Percentiles rank a stretch among this genome's conserved stretches.
phyloP scores from a whole-genome alignment of 2,888 invertebrate species.

The Xestia rhomboidea region DNA sequence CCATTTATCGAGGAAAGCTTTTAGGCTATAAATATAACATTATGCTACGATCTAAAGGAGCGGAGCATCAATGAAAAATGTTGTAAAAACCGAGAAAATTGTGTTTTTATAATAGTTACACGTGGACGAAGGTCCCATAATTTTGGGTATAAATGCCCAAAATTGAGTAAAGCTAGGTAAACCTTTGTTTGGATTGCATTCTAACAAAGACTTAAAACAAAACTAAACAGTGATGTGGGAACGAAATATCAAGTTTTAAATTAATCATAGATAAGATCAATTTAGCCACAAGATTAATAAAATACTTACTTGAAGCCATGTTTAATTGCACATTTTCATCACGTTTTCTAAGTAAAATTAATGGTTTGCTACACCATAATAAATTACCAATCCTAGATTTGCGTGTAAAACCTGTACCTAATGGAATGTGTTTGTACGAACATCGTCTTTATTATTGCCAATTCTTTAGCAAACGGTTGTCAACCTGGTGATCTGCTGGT shows the following conservation, averaged over 20 bases:
- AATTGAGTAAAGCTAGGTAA: no score
- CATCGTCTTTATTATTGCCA: slow-evolving; percentile 6
- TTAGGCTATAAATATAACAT: no score
- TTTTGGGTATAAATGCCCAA: no score
- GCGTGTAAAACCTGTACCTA: slow-evolving; percentile 29
- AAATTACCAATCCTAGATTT: slow-evolving; percentile 26
- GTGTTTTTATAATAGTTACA: no score
- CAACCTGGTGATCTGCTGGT: slow-evolving; percentile 19
- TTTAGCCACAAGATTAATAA: neutral
- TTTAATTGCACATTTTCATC: slow-evolving; percentile 22
- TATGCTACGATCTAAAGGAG: no score
- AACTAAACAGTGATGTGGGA: neutral
- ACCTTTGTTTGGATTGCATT: neutral
- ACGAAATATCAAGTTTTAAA: neutral
- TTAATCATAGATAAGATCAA: slow-evolving; percentile 7
- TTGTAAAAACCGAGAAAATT: no score
- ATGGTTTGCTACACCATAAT: slow-evolving; percentile 18
- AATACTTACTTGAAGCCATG: neutral
- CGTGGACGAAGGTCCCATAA: no score
- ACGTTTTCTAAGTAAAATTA: slow-evolving; percentile 25
- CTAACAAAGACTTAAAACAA: neutral
- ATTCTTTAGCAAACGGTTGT: slow-evolving; percentile 14
- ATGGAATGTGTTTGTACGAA: slow-evolving; percentile 1
- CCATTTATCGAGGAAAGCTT: no score
- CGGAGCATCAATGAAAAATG: no score